Evolutionary conservation across 2,113 vertebrate genomes (phyloP).

Genomic region (Calyptomena viridis): DNA sequence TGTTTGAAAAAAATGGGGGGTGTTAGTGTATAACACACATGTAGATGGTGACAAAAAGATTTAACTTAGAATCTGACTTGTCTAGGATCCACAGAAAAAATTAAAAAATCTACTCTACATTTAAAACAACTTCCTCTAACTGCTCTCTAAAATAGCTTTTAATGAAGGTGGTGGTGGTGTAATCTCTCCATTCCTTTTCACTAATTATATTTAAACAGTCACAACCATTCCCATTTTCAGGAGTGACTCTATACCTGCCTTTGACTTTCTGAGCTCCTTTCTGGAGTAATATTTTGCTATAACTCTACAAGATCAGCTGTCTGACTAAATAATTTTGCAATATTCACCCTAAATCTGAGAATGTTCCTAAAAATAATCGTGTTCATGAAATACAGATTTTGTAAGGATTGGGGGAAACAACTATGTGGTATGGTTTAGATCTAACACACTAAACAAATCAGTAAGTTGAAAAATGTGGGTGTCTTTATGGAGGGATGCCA

Average conservation of each 20-base stretch:
- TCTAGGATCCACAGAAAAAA: background rate
- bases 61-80: background rate
- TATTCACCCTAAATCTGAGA: background rate
- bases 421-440: slow-evolving; percentile 24
- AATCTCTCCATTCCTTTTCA: background rate
- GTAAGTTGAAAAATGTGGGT: slow-evolving; percentile 32
- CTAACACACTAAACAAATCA: slow-evolving; percentile 8
- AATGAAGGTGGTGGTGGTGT: background rate
- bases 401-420: slow-evolving; percentile 3
- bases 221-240: background rate
- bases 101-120: background rate
- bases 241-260: background rate
- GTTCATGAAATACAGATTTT: background rate
- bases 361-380: slow-evolving; percentile 25
- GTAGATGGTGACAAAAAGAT: slow-evolving; percentile 19
- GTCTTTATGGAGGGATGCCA: background rate
- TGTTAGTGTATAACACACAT: background rate
- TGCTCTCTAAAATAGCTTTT: background rate
- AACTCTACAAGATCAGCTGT: background rate
- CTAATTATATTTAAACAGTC: background rate
- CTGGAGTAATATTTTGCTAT: background rate
- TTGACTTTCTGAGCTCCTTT: background rate
- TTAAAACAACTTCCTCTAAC: background rate
- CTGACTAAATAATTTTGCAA: background rate
- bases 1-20: background rate